phyloP scores from a whole-genome alignment of 2,888 invertebrate genomes.

The Cephonodes hylas region DNA sequence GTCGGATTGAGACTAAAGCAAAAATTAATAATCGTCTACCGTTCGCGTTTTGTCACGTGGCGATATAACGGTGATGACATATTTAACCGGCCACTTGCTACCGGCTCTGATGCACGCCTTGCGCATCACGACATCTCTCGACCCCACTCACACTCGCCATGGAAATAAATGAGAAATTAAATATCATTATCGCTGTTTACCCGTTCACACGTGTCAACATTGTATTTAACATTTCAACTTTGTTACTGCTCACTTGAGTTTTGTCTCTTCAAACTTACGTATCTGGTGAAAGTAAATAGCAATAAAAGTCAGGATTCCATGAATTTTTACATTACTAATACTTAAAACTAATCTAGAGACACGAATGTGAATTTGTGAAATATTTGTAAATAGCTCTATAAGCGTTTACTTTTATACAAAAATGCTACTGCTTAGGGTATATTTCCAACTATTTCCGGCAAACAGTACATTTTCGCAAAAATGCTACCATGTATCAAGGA shows the following conservation, averaged over 20 bases:
- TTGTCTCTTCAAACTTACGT: not conserved
- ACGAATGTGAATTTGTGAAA: not conserved
- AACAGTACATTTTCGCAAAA: no score
- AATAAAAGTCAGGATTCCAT: not conserved
- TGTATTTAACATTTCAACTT: not conserved
- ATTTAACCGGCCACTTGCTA: conserved; percentile 42
- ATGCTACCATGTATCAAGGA: no score
- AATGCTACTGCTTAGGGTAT: no score
- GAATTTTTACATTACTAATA: not conserved
- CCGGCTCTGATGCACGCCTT: conserved; percentile 13
- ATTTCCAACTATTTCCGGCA: no score
- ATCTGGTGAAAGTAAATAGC: not conserved
- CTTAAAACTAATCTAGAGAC: not conserved
- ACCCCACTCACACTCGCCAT: not conserved
- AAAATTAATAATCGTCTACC: conserved; percentile 29
- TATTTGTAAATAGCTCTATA: not conserved
- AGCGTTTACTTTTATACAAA: no score
- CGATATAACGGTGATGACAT: conserved; percentile 64
- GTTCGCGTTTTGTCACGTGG: conserved; percentile 33
- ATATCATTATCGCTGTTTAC: not conserved
- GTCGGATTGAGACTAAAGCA: not conserved
- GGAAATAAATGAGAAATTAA: not conserved
- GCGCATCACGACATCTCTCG: conserved; percentile 9
- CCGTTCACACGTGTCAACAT: not conserved
- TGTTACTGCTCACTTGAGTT: not conserved